phyloP scores from a whole-genome alignment of 1,140 invertebrate genomes.

The Cydia splendana region DNA sequence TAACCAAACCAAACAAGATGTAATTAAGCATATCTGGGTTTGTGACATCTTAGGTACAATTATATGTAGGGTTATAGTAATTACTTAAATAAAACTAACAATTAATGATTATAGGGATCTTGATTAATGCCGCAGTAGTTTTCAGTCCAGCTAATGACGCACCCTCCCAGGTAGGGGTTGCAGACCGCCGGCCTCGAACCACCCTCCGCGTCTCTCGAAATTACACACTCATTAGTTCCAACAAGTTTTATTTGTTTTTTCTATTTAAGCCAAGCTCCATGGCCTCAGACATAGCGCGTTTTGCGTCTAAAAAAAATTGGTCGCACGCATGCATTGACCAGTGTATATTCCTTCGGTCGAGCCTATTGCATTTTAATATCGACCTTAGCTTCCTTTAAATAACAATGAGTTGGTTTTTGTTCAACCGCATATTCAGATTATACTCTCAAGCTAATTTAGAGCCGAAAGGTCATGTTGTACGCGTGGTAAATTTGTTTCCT shows the following conservation, averaged over 20 bases:
- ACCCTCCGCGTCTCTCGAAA: slow-evolving; percentile 65
- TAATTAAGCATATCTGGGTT: background rate
- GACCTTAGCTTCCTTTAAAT: background rate
- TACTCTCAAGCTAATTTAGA: slow-evolving; percentile 34
- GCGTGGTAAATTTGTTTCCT: slow-evolving; percentile 47
- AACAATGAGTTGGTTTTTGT: background rate
- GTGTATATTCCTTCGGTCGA: background rate
- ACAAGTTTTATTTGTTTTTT: slow-evolving; percentile 67
- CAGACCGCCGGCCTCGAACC: slow-evolving; percentile 61
- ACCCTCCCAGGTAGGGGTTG: slow-evolving; percentile 62
- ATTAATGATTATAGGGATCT: slow-evolving; percentile 39
- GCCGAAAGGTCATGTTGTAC: slow-evolving; percentile 38
- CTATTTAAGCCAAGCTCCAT: slow-evolving; percentile 39
- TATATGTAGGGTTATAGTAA: background rate
- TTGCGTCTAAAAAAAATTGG: slow-evolving; percentile 34
- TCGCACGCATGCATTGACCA: slow-evolving; percentile 19
- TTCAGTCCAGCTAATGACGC: slow-evolving; percentile 44
- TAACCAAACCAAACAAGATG: no score
- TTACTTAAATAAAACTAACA: slow-evolving; percentile 1
- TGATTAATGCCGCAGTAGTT: slow-evolving; percentile 47
- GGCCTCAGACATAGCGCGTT: slow-evolving; percentile 39
- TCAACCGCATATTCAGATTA: background rate
- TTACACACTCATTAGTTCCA: slow-evolving; percentile 73
- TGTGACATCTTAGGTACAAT: background rate
- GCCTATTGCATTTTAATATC: background rate